These are phyloP conservation scores for Echinometra lucunter DNA, from an alignment of 53 echinoderm and acorn worm species.

Conservation along the genomic window DNA sequence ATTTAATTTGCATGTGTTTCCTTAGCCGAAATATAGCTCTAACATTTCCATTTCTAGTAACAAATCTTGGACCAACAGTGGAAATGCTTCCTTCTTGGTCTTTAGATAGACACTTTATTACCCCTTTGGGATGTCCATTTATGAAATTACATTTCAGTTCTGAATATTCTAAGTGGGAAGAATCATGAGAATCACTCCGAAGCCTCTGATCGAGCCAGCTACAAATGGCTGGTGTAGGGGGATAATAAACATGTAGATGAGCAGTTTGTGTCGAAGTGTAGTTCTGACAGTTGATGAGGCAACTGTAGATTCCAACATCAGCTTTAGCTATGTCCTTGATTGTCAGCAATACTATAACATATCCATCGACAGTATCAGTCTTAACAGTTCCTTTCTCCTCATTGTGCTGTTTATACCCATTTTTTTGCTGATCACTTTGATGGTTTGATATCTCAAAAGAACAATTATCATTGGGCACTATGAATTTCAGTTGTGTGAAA, in stretches of 20 bases:
- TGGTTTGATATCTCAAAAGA: neutral
- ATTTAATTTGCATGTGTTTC: too few relatives aligned
- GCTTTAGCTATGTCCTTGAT: neutral
- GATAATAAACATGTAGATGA: neutral
- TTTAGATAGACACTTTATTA: too few relatives aligned
- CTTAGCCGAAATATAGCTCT: too few relatives aligned
- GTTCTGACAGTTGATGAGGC: neutral
- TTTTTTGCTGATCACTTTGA: neutral
- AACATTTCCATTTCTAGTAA: too few relatives aligned
- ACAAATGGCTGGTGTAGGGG: neutral
- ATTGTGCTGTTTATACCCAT: neutral
- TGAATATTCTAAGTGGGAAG: too few relatives aligned
- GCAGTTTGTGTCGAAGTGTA: neutral
- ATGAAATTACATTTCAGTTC: too few relatives aligned
- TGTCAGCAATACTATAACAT: neutral
- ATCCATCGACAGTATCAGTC: neutral
- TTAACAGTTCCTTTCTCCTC: neutral
- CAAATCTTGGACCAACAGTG: too few relatives aligned
- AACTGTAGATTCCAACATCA: constrained; percentile 1
- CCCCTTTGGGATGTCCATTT: too few relatives aligned
- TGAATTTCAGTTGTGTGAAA: neutral
- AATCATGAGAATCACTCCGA: too few relatives aligned
- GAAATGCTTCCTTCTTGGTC: too few relatives aligned
- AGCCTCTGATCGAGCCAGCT: too few relatives aligned
- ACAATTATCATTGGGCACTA: neutral